phyloP scores from a whole-genome alignment of 2,797 vertebrate species.

The Pipistrellus kuhlii region DNA sequence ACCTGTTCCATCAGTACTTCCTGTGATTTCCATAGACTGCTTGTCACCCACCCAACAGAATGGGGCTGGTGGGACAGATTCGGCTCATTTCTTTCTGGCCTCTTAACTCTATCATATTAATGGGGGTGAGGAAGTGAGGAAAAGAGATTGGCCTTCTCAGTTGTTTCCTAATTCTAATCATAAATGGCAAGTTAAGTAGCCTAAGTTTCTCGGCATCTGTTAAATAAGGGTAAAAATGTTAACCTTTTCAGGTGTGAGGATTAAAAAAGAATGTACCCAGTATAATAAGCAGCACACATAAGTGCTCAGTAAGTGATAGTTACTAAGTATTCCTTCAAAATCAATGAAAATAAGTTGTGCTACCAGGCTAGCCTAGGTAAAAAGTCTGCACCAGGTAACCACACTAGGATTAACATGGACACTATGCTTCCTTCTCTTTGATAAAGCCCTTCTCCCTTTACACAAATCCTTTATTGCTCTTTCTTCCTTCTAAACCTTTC shows the following conservation, averaged over 20 bases:
- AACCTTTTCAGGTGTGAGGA: neutral
- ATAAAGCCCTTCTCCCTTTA: neutral
- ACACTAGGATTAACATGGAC: accelerated
- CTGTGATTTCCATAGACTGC: neutral
- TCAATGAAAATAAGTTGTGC: neutral
- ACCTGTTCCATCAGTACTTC: neutral
- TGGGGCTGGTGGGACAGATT: neutral
- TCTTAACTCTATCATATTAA: neutral
- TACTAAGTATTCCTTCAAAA: neutral
- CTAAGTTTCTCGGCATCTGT: neutral
- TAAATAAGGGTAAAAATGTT: neutral
- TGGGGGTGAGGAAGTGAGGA: neutral
- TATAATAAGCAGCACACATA: neutral
- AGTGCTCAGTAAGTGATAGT: neutral
- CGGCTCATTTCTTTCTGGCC: neutral
- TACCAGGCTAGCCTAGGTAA: neutral
- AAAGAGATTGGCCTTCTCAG: neutral
- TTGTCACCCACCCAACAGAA: accelerated
- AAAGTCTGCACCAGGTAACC: neutral
- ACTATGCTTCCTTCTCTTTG: neutral
- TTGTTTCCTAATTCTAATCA: neutral
- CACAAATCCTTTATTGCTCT: neutral
- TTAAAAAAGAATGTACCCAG: neutral
- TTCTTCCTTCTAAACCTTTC: neutral
- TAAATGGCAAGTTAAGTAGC: neutral